These are phyloP conservation scores for Mythimna impura DNA, from an alignment of 2,888 invertebrate species.

Conservation along the genomic window DNA sequence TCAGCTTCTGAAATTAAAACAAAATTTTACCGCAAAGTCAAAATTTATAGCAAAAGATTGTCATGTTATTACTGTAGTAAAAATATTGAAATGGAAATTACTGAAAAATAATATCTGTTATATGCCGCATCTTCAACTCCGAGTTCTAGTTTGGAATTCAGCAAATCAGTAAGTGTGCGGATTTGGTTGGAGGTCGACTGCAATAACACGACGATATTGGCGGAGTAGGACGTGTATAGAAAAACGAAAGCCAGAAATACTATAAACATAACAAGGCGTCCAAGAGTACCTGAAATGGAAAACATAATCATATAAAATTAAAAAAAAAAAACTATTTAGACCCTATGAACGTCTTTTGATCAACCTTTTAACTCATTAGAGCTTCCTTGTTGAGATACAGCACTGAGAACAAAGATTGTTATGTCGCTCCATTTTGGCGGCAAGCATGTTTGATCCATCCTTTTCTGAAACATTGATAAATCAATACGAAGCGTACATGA, in stretches of 20 bases:
- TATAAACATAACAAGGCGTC: constrained; percentile 91
- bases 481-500: neutral
- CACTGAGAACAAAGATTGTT: constrained; percentile 88
- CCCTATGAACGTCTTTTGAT: neutral
- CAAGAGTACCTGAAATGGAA: constrained; percentile 78
- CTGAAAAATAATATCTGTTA: constrained; percentile 91
- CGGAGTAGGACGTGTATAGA: constrained; percentile 93
- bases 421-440: constrained; percentile 85
- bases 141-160: constrained; percentile 91
- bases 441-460: constrained; percentile 66
- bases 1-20: too few relatives aligned
- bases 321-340: too few relatives aligned
- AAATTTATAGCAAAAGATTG: too few relatives aligned
- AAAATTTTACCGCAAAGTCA: too few relatives aligned
- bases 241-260: constrained; percentile 92
- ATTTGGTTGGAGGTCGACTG: constrained; percentile 93
- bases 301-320: constrained; percentile 21
- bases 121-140: constrained; percentile 92
- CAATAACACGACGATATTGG: constrained; percentile 93
- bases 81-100: constrained; percentile 68
- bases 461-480: constrained; percentile 56
- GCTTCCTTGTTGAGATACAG: constrained; percentile 91
- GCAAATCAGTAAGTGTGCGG: constrained; percentile 91
- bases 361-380: constrained; percentile 76
- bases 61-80: too few relatives aligned